Evolutionary conservation across 2,888 invertebrate genomes (phyloP).

Genomic region (Druceiella hillmani): DNA sequence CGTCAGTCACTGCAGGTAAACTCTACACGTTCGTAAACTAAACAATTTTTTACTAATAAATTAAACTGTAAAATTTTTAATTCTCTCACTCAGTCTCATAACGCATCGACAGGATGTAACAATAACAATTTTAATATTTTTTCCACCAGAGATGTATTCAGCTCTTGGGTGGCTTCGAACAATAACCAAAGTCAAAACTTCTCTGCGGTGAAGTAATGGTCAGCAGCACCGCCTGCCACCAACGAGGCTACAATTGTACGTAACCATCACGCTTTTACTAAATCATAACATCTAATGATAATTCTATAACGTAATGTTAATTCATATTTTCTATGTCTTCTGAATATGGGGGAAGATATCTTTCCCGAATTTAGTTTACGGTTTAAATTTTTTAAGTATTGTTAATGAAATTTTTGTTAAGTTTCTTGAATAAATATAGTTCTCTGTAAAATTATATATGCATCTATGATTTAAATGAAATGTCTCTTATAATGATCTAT

Average conservation of each 20-base stretch:
- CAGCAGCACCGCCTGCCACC: no score
- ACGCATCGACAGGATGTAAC: no score
- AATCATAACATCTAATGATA: neutral
- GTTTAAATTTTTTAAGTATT: no score
- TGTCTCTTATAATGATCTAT: no score
- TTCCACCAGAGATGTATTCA: slow-evolving; percentile 86
- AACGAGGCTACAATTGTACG: no score
- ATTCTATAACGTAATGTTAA: no score
- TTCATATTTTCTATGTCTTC: no score
- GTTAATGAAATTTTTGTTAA: neutral
- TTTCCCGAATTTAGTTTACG: no score
- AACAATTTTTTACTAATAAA: neutral
- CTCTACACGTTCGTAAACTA: slow-evolving; percentile 3
- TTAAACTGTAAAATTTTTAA: neutral
- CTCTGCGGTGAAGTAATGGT: slow-evolving; percentile 77
- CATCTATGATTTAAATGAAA: no score
- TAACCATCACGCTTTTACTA: slow-evolving; percentile 20
- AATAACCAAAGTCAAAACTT: slow-evolving; percentile 73
- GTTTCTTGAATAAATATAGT: neutral
- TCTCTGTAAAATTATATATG: no score
- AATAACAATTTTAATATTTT: slow-evolving; percentile 15
- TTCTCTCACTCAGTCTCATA: slow-evolving; percentile 1
- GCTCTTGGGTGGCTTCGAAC: slow-evolving; percentile 83
- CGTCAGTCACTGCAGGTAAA: slow-evolving; percentile 85
- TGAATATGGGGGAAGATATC: no score